phyloP scores from a whole-genome alignment of 2,113 vertebrate species.

The Rhegmatorhina hoffmannsi region DNA sequence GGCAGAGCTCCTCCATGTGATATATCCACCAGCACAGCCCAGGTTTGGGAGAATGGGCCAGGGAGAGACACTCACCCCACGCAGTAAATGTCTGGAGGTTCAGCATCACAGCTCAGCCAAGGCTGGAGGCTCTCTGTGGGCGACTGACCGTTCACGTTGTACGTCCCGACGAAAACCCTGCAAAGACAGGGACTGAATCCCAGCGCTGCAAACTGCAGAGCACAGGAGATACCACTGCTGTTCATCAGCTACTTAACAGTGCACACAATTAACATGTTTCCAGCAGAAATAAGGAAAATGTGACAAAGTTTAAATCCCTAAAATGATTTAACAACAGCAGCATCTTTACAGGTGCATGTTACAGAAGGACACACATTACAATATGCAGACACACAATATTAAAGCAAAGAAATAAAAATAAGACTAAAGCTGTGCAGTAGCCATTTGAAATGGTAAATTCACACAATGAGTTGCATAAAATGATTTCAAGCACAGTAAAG shows the following conservation, averaged over 20 bases:
- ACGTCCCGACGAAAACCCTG: slow-evolving; percentile 94
- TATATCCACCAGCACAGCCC: not conserved
- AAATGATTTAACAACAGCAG: not conserved
- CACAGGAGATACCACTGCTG: not conserved
- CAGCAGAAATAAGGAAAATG: not conserved
- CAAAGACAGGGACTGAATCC: not conserved
- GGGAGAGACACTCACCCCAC: slow-evolving; percentile 83
- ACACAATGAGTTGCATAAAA: not conserved
- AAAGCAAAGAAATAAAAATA: not conserved
- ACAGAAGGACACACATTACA: not conserved
- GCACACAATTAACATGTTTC: not conserved
- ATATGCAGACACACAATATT: not conserved
- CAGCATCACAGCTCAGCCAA: slow-evolving; percentile 82
- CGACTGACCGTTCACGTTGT: slow-evolving; percentile 94
- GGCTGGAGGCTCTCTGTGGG: slow-evolving; percentile 88
- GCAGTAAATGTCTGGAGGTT: slow-evolving; percentile 93
- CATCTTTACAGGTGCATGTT: not conserved
- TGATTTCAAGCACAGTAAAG: not conserved
- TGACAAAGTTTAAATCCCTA: not conserved
- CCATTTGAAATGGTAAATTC: not conserved
- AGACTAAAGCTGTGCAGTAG: not conserved
- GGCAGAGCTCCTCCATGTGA: not conserved
- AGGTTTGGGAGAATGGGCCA: not conserved
- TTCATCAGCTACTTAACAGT: not conserved
- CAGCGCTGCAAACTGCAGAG: not conserved